A percentile compares a stretch with the other conserved stretches of the same genome.
Evolutionary conservation across 2,888 invertebrate genomes (phyloP).

Genomic region (Cheilosia pagana): DNA sequence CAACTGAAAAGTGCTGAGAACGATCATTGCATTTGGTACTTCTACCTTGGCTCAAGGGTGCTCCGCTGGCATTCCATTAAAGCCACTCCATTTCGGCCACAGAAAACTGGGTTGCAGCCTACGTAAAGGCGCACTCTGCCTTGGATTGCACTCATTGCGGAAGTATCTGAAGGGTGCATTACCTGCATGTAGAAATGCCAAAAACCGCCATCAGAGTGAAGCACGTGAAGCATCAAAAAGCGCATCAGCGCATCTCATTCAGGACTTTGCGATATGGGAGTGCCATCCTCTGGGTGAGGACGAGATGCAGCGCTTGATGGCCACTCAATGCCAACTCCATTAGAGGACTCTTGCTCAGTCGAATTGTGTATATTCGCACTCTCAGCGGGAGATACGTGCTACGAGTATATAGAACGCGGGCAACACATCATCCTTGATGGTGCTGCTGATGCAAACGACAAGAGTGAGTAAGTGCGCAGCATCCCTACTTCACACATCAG

Average conservation of each 20-base stretch:
- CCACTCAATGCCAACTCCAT: slow-evolving; percentile 75
- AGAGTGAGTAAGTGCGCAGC: slow-evolving; percentile 40
- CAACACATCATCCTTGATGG: slow-evolving; percentile 31
- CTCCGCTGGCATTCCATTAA: slow-evolving; percentile 33
- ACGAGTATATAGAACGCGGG: slow-evolving; percentile 15
- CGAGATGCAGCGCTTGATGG: slow-evolving; percentile 58
- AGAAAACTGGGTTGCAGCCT: slow-evolving; percentile 29
- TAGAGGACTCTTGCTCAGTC: slow-evolving; percentile 53
- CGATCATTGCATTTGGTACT: neutral
- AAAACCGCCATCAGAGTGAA: slow-evolving; percentile 9
- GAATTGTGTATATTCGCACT: slow-evolving; percentile 13
- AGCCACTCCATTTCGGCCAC: slow-evolving; percentile 16
- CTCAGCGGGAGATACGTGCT: slow-evolving; percentile 54
- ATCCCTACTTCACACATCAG: slow-evolving; percentile 73
- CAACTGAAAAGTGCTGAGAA: neutral
- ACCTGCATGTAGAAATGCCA: slow-evolving; percentile 20
- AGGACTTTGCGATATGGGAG: slow-evolving; percentile 36
- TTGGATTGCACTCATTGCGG: slow-evolving; percentile 47
- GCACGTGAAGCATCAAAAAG: slow-evolving; percentile 28
- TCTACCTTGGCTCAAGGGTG: slow-evolving; percentile 23
- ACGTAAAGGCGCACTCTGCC: slow-evolving; percentile 1
- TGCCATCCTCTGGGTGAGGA: slow-evolving; percentile 50
- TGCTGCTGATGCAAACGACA: neutral
- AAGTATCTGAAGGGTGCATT: slow-evolving; percentile 29
- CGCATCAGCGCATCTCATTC: slow-evolving; percentile 35